Evolutionary conservation across 1,140 invertebrate genomes (phyloP), one percentile per base, ranked within the genome.

Genomic region (Amyelois transitella): DNA sequence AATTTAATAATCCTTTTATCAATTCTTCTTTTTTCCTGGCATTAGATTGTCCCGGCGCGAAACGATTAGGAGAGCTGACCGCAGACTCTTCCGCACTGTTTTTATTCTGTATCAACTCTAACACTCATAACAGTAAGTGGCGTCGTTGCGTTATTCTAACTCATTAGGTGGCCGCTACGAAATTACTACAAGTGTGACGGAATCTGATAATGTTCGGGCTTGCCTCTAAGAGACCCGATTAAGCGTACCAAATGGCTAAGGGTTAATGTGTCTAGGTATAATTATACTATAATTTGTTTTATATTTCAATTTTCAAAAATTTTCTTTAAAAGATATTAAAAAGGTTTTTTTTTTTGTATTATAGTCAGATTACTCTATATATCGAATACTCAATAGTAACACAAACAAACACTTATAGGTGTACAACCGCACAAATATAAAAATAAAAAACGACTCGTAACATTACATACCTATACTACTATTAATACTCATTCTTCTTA

Each of bases 141-240:
- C 58, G 70, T 73, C 72, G 74, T 82, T 70, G 80, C 80, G 75
- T 81, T 84, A 72, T 69, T 66, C 21, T 61, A 60, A 72, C 80
- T 85, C 78, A 86, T 86, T 86, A 83, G 57, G 69, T 69, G 69
- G 67, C 69, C 62, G 32, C 5, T 69, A 69, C 64, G 64, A 75
- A 81, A 78, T 83, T 72, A 72, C 67, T 52, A 51, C 60, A 79
- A 81, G 80, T 86, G 81, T 85, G 81, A 85, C 81, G 71, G 66
- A 83, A 86, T 86, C 77, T 77, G 81, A 86, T 86, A 81, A 79
- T 80, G 70, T 76, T 74, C 8, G 5, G 32, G 22, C n/a, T 24
- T 59, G 61, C 58, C 52, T 55, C 68, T 63, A 57, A 77, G 73
- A 73, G 72, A 57, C 57, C 66, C 61, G 70, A 77, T 78, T 78